Base-by-base conservation (phyloP, 2,888 invertebrate genomes). In the Andrena camellia region DNA sequence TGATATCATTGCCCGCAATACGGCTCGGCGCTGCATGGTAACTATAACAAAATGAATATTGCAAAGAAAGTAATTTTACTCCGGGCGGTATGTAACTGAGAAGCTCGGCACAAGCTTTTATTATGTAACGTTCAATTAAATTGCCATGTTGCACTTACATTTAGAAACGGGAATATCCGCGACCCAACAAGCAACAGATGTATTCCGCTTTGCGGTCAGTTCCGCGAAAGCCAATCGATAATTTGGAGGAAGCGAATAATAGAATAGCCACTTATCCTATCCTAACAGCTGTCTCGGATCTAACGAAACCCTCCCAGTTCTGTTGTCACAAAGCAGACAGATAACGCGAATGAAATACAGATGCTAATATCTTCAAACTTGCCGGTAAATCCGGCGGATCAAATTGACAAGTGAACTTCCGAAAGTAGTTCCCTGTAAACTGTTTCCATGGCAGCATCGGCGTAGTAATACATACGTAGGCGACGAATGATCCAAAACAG, bases 391-490 rank as follows among this genome's bases (percentile, higher is more conserved):
- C 82, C 83, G 83, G 82, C 85, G 78, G 84, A 83, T 90, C 86
- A 79, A 85, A 84, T 84, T 89, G 88, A 89, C 84, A 87, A 81
- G 83, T 81, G 90, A 90, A 90, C 89, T 91, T 92, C 90, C 90
- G 92, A 91, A 92, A 92, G 91, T 92, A 92, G 92, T 91, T 72
- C 90, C 91, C 54, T 81, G 87, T 90, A 90, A 89, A 89, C 90
- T 84, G 92, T 92, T 91, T 80, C 90, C 86, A 91, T 90, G 90
- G 84, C 81, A 88, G 88, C 91, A 77, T 83, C 87, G 89, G 88
- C 88, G 89, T 63, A 88, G 87, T 83, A 68, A 89, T 88, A 88
- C 82, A 70, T 29, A 59, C 23, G 59, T 17, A 0, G 42, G 17
- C 64, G 64, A 63, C 29, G 31, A 68, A 71, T 35, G 13, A 35